Evolutionary conservation across 2,113 vertebrate species (phyloP).

Genomic region (Empidonax alnorum): DNA sequence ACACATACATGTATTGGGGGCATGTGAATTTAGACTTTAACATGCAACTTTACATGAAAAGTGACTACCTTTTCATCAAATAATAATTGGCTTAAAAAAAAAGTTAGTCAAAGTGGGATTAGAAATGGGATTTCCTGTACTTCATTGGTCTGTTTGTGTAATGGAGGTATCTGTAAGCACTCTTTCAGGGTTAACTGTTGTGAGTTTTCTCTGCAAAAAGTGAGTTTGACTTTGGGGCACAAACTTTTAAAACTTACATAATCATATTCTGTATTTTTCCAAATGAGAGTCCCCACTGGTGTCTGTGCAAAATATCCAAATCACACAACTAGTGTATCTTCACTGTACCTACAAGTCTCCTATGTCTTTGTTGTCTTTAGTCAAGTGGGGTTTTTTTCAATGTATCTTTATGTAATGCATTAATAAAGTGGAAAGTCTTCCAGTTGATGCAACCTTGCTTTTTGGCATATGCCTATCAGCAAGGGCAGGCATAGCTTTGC

Average conservation of each 20-base stretch:
- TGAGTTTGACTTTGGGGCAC: background rate
- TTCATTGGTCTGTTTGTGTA: background rate
- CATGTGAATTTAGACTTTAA: background rate
- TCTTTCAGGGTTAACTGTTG: background rate
- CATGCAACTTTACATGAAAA: background rate
- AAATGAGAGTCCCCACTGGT: background rate
- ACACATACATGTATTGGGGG: fast-evolving
- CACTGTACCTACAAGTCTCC: background rate
- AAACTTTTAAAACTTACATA: background rate
- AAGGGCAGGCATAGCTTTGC: background rate
- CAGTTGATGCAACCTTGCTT: background rate
- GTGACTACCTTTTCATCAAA: background rate
- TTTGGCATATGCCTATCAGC: background rate
- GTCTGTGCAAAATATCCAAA: background rate
- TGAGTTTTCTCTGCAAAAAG: background rate
- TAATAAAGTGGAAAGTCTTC: background rate
- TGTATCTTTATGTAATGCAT: background rate
- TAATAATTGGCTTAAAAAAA: background rate
- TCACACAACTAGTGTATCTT: background rate
- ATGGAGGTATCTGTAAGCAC: background rate
- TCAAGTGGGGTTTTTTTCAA: background rate
- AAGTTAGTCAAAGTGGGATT: background rate
- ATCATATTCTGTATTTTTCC: background rate
- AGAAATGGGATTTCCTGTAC: background rate
- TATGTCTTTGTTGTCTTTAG: background rate